Evolutionary conservation across 2,113 vertebrate species (phyloP), one percentile per base, ranked within the genome.

Genomic region (Coregonus clupeaformis): DNA sequence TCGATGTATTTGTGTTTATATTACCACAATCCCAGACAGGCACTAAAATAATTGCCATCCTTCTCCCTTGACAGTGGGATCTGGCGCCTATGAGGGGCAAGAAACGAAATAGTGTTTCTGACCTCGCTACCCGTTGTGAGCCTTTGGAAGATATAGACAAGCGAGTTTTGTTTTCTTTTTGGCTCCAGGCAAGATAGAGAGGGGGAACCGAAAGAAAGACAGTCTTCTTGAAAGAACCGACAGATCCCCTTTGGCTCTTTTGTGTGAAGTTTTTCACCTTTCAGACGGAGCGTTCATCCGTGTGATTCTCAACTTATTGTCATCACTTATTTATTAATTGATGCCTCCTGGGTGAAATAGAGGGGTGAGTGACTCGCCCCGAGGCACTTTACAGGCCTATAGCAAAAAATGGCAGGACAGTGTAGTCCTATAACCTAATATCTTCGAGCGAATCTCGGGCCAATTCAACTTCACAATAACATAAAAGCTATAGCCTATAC

Each of bases 121-220:
- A 9, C 49, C 49, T 16, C 16, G 49, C 89, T 89, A 89, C 91
- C 91, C 93, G 91, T 91, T 93, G 94, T 93, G 94, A 93, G 92
- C 91, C 93, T 92, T 82, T 85, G 85, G 89, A 92, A 89, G 85
- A 92, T 86, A 93, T 92, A 93, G 93, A 92, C 94, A 92, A 92
- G 91, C 89, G 90, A 88, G 90, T 92, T 92, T 93, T 93, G 92
- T 94, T 94, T 92, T 90, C 89, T 89, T 84, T 88, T 89, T 88
- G 89, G 90, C 93, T 91, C 83, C 90, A 87, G 94, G 94, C 91
- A 77, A 84, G 86, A 91, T 81, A 87, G 87, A 87, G 87, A 36
- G 29, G 73, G 70, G 77, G 57, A 87, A 82, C 92, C 73, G 80
- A 88, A 67, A 82, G 78, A 92, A 91, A 93, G 90, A 82, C 81